Evolutionary conservation across 1,140 invertebrate genomes (phyloP).

Genomic region (Heliconius nattereri): DNA sequence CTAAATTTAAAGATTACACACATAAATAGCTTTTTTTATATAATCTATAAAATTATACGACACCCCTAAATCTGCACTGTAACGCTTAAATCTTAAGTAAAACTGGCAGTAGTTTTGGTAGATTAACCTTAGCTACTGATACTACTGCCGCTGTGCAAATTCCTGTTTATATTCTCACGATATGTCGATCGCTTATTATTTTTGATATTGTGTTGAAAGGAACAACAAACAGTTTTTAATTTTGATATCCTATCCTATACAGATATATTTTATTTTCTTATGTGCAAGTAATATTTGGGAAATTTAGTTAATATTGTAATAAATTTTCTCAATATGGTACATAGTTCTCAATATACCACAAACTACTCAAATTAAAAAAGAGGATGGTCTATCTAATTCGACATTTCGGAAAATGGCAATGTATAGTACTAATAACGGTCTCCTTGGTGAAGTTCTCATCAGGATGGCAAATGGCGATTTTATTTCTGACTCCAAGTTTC

Average conservation of each 20-base stretch:
- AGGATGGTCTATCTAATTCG: constrained; percentile 73
- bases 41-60: background rate
- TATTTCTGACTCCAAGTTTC: constrained; percentile 68
- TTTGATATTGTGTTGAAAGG: background rate
- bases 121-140: background rate
- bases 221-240: background rate
- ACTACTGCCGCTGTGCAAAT: background rate
- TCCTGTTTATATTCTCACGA: background rate
- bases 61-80: background rate
- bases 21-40: no score
- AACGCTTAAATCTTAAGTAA: background rate
- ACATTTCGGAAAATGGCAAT: constrained; percentile 83
- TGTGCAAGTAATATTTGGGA: no score
- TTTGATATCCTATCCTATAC: no score
- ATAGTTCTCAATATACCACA: constrained; percentile 37
- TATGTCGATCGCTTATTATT: background rate
- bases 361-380: constrained; percentile 45
- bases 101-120: background rate
- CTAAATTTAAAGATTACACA: no score
- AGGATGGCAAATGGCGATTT: constrained; percentile 81
- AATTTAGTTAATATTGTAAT: no score
- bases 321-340: constrained; percentile 46
- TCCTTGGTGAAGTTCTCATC: constrained; percentile 82
- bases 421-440: constrained; percentile 75
- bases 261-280: no score